phyloP scores from a whole-genome alignment of 2,113 vertebrate species.

The Nerophis lumbriciformis region DNA sequence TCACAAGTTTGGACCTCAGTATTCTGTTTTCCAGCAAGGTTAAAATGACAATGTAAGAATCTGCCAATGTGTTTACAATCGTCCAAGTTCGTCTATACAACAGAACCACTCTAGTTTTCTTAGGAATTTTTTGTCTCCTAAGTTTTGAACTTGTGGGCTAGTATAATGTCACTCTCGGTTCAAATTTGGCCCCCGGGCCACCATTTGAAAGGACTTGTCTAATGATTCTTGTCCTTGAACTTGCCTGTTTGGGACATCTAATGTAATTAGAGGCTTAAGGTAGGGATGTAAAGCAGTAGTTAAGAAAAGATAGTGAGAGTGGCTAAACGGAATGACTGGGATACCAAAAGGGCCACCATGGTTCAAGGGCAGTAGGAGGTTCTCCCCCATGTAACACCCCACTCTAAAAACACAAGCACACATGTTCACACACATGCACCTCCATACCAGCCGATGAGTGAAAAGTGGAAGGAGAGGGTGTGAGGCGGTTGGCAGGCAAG shows the following conservation, averaged over 20 bases:
- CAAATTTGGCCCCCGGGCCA: too few species aligned
- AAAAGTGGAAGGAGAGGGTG: constrained; percentile 66
- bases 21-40: too few species aligned
- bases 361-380: constrained; percentile 58
- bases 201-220: not conserved
- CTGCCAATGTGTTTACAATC: too few species aligned
- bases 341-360: constrained; percentile 65
- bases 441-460: constrained; percentile 52
- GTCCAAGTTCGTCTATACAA: too few species aligned
- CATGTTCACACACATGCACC: constrained; percentile 36
- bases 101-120: too few species aligned
- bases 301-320: constrained; percentile 29
- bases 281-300: constrained; percentile 30
- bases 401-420: constrained; percentile 27
- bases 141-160: too few species aligned
- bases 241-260: constrained; percentile 62
- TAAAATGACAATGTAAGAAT: too few species aligned
- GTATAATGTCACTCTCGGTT: too few species aligned
- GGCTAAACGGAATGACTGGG: constrained; percentile 43
- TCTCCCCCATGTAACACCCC: constrained; percentile 39
- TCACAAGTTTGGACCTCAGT: too few species aligned
- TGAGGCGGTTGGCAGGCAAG: constrained; percentile 56
- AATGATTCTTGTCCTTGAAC: constrained; percentile 32
- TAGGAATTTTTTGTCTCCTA: too few species aligned
- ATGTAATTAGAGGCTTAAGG: constrained; percentile 67